These are phyloP conservation scores for Poecilia latipinna DNA, from an alignment of 2,113 vertebrate species.

Conservation along the genomic window DNA sequence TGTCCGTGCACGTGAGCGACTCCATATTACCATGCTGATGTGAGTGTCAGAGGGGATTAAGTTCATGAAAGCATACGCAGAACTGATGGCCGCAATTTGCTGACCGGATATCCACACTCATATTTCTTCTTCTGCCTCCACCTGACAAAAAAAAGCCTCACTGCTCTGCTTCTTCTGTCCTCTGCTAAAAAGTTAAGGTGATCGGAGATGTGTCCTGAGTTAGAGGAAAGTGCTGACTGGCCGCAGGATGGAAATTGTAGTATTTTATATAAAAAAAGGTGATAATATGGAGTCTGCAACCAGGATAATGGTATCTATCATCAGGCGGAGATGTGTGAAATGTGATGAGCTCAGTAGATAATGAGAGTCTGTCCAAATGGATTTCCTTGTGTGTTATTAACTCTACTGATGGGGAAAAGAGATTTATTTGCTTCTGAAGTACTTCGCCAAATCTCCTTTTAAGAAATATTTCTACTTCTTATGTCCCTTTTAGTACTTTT, in stretches of 20 bases:
- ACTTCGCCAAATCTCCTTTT: neutral
- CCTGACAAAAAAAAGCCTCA: neutral
- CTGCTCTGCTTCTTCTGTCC: constrained; percentile 14
- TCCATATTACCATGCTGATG: constrained; percentile 22
- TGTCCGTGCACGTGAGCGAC: constrained; percentile 17
- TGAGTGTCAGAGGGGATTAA: constrained; percentile 52
- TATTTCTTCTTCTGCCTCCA: neutral
- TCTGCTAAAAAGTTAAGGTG: constrained; percentile 25
- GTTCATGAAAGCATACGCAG: constrained; percentile 65
- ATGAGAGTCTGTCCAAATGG: constrained; percentile 22
- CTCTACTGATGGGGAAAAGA: neutral
- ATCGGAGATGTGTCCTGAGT: constrained; percentile 52
- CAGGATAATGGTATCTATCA: constrained; percentile 4
- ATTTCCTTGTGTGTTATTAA: constrained; percentile 22
- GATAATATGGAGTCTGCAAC: constrained; percentile 16
- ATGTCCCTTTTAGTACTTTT: neutral
- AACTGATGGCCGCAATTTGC: constrained; percentile 70
- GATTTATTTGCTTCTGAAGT: neutral
- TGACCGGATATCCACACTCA: constrained; percentile 61
- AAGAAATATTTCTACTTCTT: neutral
- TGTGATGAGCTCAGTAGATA: constrained; percentile 14
- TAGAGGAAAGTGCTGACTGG: constrained; percentile 26
- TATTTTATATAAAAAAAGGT: constrained; percentile 18
- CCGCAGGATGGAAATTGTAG: neutral
- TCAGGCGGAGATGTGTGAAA: constrained; percentile 21